Evolutionary conservation across 2,113 vertebrate genomes (phyloP).

Genomic region (Lophotis ruficrista): DNA sequence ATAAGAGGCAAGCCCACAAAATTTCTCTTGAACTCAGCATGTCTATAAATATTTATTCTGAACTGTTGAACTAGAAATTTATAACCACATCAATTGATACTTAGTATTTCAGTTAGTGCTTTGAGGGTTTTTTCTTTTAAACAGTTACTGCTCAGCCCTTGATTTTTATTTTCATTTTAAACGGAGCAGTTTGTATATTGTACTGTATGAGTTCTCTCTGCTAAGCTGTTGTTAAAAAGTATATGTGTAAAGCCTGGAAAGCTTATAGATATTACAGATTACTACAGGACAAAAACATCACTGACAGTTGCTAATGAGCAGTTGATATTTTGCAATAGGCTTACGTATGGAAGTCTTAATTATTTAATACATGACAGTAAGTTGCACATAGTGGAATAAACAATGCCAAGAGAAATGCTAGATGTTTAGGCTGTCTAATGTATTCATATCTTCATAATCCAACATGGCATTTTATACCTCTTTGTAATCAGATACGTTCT

Average conservation of each 20-base stretch:
- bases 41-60: slow-evolving; percentile 47
- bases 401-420: neutral
- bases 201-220: neutral
- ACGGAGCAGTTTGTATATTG: neutral
- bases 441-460: neutral
- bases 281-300: neutral
- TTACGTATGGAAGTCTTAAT: neutral
- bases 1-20: neutral
- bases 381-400: neutral
- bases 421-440: neutral
- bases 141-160: neutral
- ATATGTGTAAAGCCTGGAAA: neutral
- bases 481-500: neutral
- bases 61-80: slow-evolving; percentile 26
- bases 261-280: neutral
- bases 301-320: neutral
- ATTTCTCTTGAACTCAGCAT: slow-evolving; percentile 29
- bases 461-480: neutral
- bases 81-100: neutral
- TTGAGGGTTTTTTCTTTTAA: neutral
- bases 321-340: neutral
- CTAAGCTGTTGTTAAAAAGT: neutral
- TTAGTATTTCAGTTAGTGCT: slow-evolving; percentile 8
- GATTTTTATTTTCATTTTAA: slow-evolving; percentile 1
- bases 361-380: neutral